These are phyloP conservation scores for Bicyclus anynana DNA, from an alignment of 1,140 invertebrate species.

Conservation along the genomic window DNA sequence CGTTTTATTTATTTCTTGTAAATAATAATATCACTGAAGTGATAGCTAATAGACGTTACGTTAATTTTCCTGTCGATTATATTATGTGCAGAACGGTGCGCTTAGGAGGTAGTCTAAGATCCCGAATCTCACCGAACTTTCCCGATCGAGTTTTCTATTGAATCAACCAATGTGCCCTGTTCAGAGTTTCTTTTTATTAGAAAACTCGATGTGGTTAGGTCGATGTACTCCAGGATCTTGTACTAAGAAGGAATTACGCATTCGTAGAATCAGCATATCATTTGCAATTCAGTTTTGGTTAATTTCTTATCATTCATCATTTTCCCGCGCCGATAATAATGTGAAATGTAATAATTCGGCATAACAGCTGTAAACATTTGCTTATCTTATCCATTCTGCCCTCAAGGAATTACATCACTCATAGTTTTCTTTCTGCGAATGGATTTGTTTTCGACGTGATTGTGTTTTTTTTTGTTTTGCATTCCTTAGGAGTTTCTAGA, in stretches of 20 bases:
- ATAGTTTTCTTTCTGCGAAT: conserved; percentile 24
- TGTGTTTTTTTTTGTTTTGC: conserved; percentile 22
- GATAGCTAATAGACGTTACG: too few species aligned
- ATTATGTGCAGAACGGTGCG: conserved; percentile 15
- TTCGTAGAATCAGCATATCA: conserved; percentile 13
- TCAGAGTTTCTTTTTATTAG: too few species aligned
- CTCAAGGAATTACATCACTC: conserved; percentile 22
- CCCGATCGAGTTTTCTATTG: too few species aligned
- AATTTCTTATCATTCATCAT: conserved; percentile 14
- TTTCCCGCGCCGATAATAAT: conserved; percentile 23
- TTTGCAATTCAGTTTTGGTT: neutral
- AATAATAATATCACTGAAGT: too few species aligned
- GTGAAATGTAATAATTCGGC: conserved; percentile 19
- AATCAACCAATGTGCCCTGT: too few species aligned
- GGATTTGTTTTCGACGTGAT: conserved; percentile 24
- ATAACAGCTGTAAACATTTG: conserved; percentile 24
- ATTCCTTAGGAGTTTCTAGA: conserved; percentile 5
- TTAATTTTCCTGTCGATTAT: too few species aligned
- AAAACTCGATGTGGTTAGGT: too few species aligned
- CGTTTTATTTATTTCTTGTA: too few species aligned
- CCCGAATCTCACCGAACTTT: too few species aligned
- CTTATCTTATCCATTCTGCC: conserved; percentile 26
- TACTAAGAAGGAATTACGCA: neutral
- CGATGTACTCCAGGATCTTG: too few species aligned
- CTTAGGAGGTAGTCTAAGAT: conserved; percentile 4